Evolutionary conservation across 2,888 invertebrate genomes (phyloP), one percentile per base, ranked within the genome.

Genomic region (Linyphia triangularis): DNA sequence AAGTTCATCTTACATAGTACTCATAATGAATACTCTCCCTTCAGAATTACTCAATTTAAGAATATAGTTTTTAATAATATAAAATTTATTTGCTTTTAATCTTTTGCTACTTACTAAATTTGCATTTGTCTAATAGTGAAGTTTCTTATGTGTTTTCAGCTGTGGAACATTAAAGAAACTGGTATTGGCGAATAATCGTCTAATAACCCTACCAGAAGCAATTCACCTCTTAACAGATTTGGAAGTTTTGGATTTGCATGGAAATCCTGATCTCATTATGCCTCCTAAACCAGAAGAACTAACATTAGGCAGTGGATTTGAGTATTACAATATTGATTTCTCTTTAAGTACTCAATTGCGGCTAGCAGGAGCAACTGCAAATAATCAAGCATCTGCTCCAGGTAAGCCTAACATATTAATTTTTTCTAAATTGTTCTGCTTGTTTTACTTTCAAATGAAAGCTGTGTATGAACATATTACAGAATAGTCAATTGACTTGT

Each of bases 321-420:
- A 94, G 85, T 99, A 96, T 93, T 99, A 99, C 93, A 99, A 99
- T 92, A 98, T 99, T 85, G 99, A 99, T 94, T 99, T 99, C 94
- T 98, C 99, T 0, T 94, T 99, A 90, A 97, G 98, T 94, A 96
- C 98, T 91, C 99, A 99, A 93, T 93, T 99, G 82, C 94, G 97
- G 90, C 93, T 98, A 90, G 98, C 98, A 24, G 98, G 98, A 0
- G 98, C 98, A 0, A 96, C 96, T 88, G 95, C 96, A 9, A 96
- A 96, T 1, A 94, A 95, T 79, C 95, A 96, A 0, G 94, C 95
- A 9, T 95, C 96, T 57, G 94, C 95, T 9, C 95, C 94, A 89
- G 95, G 96, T 96, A 92, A 93, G n/a, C n/a, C n/a, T n/a, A n/a
- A n/a, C n/a, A n/a, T n/a, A n/a, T n/a, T n/a, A n/a, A n/a, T n/a